Conservation (phyloP, 2,797 vertebrate species). For the Margarornis squamiger region DNA sequence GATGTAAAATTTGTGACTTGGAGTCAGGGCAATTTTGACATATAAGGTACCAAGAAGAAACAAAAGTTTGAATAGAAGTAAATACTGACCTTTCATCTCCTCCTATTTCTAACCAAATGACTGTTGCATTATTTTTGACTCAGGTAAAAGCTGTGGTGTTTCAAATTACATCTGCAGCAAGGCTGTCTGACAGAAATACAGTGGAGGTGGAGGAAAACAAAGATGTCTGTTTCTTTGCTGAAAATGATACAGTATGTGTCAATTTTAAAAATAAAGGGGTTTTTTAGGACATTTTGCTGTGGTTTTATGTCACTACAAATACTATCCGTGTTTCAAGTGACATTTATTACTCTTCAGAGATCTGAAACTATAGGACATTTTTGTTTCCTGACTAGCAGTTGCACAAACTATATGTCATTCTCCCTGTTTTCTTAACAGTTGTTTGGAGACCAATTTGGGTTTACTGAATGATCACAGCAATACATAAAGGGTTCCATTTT, state of each 20-base stretch:
- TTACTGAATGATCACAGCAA: slow-evolving; percentile 29
- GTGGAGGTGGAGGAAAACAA: not conserved
- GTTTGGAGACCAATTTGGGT: slow-evolving; percentile 46
- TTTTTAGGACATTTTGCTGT: slow-evolving; percentile 8
- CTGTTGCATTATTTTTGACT: slow-evolving; percentile 2
- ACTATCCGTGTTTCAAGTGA: slow-evolving; percentile 36
- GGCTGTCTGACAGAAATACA: not conserved
- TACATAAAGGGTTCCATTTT: not conserved
- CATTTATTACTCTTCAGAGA: slow-evolving; percentile 45
- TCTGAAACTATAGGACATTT: not conserved
- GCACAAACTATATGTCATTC: slow-evolving; percentile 8
- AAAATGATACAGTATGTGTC: not conserved
- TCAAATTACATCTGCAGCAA: not conserved
- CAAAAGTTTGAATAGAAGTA: not conserved
- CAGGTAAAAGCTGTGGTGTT: not conserved
- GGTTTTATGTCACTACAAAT: slow-evolving; percentile 56
- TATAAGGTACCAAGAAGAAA: not conserved
- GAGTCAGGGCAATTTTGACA: not conserved
- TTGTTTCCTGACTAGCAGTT: slow-evolving; percentile 38
- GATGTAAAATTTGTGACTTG: not conserved
- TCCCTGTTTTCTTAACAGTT: slow-evolving; percentile 16
- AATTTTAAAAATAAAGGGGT: slow-evolving; percentile 18
- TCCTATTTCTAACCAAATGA: not conserved
- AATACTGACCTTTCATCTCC: not conserved
- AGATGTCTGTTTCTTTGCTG: not conserved